Percentiles rank a stretch among this genome's conserved stretches.
These are phyloP conservation scores for Drosophila kanekoi DNA, from an alignment of 2,888 invertebrate genomes.

Conservation along the genomic window DNA sequence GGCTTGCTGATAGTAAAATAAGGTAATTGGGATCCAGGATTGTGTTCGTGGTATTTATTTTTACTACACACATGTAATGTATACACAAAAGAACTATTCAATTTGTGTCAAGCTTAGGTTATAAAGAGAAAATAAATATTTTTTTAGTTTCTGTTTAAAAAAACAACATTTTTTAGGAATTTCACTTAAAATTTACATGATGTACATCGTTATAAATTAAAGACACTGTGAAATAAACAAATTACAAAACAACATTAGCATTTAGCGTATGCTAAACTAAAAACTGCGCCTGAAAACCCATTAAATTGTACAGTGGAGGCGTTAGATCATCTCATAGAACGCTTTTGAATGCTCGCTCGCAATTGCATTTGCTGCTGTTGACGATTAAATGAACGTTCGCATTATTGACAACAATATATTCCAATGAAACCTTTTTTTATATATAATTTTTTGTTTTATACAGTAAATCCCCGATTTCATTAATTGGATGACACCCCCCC, in stretches of 20 bases:
- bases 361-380: conserved; percentile 61
- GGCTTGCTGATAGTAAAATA: neutral
- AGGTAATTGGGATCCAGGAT: conserved; percentile 22
- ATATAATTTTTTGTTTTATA: conserved; percentile 71
- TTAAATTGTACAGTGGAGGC: conserved; percentile 54
- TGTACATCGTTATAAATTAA: conserved; percentile 71
- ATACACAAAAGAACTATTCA: conserved; percentile 5
- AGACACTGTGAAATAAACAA: conserved; percentile 77
- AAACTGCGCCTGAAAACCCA: conserved; percentile 58
- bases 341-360: conserved; percentile 55
- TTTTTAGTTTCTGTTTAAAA: conserved; percentile 34
- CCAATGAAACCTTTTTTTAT: conserved; percentile 25
- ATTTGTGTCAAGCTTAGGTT: conserved; percentile 40
- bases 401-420: conserved; percentile 26
- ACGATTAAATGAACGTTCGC: conserved; percentile 27
- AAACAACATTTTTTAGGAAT: conserved; percentile 43
- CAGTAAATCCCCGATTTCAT: conserved; percentile 79
- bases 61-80: neutral
- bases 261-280: conserved; percentile 71
- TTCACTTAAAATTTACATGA: conserved; percentile 63
- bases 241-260: conserved; percentile 58
- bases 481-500: conserved; percentile 75
- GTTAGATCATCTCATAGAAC: conserved; percentile 31
- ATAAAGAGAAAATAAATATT: conserved; percentile 30
- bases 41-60: conserved; percentile 17